phyloP scores from a whole-genome alignment of 1,140 invertebrate species.

The Musca vetustissima region DNA sequence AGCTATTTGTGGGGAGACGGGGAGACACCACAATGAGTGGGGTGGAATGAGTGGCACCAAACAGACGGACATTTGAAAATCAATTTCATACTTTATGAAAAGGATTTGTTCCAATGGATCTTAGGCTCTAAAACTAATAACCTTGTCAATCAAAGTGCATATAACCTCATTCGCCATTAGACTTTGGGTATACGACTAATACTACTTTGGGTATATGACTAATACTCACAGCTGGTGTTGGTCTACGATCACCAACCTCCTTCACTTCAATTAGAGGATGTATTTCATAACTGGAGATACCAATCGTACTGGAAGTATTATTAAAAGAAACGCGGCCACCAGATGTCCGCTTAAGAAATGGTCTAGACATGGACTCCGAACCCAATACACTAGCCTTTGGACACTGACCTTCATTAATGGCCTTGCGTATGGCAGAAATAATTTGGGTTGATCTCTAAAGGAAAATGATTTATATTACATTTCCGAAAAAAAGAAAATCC shows the following conservation, averaged over 20 bases:
- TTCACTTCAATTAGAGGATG: constrained; percentile 49
- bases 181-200: too few relatives aligned
- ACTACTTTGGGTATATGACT: neutral
- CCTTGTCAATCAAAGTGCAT: too few relatives aligned
- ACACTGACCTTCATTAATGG: neutral
- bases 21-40: too few relatives aligned
- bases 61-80: too few relatives aligned
- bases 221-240: constrained; percentile 41
- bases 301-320: constrained; percentile 42
- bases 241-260: constrained; percentile 34
- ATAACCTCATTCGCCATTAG: too few relatives aligned
- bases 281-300: constrained; percentile 48
- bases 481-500: neutral
- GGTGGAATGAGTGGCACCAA: too few relatives aligned
- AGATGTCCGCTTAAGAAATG: neutral
- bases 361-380: too few relatives aligned
- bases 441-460: constrained; percentile 45
- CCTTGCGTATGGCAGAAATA: constrained; percentile 38
- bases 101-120: too few relatives aligned
- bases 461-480: neutral
- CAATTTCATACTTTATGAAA: too few relatives aligned
- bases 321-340: constrained; percentile 39
- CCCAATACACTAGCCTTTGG: neutral
- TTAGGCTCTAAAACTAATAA: too few relatives aligned
- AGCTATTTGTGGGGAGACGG: too few relatives aligned